Percentiles rank a stretch among this genome's conserved stretches.
These are phyloP conservation scores for Gisinianus flammeolus DNA, from an alignment of 2,888 invertebrate species.

Conservation along the genomic window DNA sequence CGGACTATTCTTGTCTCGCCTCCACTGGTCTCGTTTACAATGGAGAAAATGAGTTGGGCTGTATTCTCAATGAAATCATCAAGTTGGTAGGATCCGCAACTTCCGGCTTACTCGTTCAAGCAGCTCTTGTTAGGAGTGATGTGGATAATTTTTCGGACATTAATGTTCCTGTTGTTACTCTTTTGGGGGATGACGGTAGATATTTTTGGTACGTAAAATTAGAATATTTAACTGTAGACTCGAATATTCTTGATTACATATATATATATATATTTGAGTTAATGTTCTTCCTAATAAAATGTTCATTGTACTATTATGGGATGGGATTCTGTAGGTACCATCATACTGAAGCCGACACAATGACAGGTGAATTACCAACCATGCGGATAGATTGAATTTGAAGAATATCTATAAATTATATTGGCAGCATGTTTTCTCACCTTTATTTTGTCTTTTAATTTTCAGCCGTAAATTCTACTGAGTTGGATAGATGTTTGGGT, in stretches of 20 bases:
- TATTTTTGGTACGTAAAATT: conserved; percentile 44
- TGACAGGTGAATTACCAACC: no score
- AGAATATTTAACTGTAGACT: no score
- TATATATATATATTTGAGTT: no score
- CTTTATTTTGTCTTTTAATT: no score
- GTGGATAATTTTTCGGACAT: conserved; percentile 60
- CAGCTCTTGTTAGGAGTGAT: conserved; percentile 31
- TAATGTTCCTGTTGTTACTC: conserved; percentile 73
- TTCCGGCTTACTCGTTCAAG: conserved; percentile 41
- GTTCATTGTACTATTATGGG: no score
- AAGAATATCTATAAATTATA: no score
- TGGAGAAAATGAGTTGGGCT: conserved; percentile 69
- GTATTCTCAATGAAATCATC: conserved; percentile 71
- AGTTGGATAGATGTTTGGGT: conserved; percentile 68
- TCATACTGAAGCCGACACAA: conserved; percentile 79
- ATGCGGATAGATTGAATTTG: no score
- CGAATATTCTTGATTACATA: no score
- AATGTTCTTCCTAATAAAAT: no score
- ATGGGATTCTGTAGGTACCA: conserved; percentile 73
- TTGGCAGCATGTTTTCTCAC: no score
- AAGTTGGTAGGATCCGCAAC: conserved; percentile 36
- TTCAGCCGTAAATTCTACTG: conserved; percentile 62
- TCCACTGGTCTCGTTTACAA: conserved; percentile 73
- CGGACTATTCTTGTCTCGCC: conserved; percentile 80
- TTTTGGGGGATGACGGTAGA: conserved; percentile 69